A percentile compares a stretch with the other conserved stretches of the same genome.
Evolutionary conservation across 2,888 invertebrate genomes (phyloP).

Genomic region (Apodemia zela): DNA sequence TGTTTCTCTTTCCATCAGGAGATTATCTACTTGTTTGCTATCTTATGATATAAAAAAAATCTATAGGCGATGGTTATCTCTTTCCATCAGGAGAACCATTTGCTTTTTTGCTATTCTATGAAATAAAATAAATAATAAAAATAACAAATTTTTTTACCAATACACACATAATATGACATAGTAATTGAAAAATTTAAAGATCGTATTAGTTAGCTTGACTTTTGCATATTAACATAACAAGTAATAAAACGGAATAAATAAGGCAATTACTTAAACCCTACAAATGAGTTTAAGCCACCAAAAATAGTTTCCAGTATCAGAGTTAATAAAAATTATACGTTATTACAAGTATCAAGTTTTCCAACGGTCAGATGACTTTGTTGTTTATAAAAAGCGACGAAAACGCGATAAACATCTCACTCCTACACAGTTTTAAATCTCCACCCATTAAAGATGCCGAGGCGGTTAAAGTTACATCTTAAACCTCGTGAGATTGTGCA

Average conservation of each 20-base stretch:
- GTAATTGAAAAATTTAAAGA: background rate
- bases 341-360: conserved; percentile 5
- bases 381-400: conserved; percentile 12
- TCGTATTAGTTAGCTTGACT: background rate
- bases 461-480: conserved; percentile 9
- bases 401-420: conserved; percentile 10
- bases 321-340: background rate
- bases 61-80: no score
- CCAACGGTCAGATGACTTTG: background rate
- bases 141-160: no score
- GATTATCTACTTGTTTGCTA: no score
- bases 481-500: background rate
- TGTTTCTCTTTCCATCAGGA: no score
- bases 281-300: conserved; percentile 1
- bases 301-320: background rate
- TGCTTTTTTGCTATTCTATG: no score
- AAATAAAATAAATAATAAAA: no score
- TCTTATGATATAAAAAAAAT: no score
- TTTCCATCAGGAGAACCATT: no score
- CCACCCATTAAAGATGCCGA: background rate
- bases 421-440: conserved; percentile 14
- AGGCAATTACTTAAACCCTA: background rate
- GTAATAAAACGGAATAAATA: background rate
- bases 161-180: no score
- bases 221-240: background rate